Evolutionary conservation across 2,113 vertebrate species (phyloP), one percentile per base, ranked within the genome.

Genomic region (Neogale vison): DNA sequence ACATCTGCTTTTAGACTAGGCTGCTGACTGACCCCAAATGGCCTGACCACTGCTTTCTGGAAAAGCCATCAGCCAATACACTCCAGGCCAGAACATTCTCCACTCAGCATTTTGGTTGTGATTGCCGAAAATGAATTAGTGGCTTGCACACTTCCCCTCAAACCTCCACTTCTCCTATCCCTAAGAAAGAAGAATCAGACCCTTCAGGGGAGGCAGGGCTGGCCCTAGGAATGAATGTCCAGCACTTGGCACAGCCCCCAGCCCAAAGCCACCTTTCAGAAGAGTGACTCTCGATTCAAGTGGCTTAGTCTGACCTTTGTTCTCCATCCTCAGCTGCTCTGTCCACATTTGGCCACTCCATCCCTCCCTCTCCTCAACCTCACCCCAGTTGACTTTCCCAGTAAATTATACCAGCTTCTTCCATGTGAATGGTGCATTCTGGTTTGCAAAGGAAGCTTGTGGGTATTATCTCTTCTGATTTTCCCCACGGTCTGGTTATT

Each of bases 191-290:
- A 11, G 42, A 55, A 31, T n/a, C 34, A 0, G 5, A 11, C 36
- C 15, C 36, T 65, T n/a, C 10, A 9, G 14, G 17, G 61, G 23
- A 36, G 55, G 61, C n/a, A 55, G 57, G 14, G 63, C 71, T 10
- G 57, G 57, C 26, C 42, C 12, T 4, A 50, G 34, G 34, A 34
- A 79, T 14, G 36, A 9, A 36, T 18, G 36, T 23, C 47, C 9
- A 45, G 52, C 0, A 0, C 21, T 3, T 61, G 1, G 6, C 42
- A 15, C 7, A 0, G 42, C 24, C 72, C n/a, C n/a, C 36, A 21
- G 74, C 10, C 61, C 61, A 26, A 63, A 34, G 6, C 42, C 45
- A 50, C 31, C 24, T 34, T 21, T 67, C 3, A 1, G 21, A 67
- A 47, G 9, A 9, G 3, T 3, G 11, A 1, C 42, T 8, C 76